A percentile compares a stretch with the other conserved stretches of the same genome.
These are phyloP conservation scores for Antedon mediterranea DNA, from an alignment of 53 echinoderm and acorn worm species.

Conservation along the genomic window DNA sequence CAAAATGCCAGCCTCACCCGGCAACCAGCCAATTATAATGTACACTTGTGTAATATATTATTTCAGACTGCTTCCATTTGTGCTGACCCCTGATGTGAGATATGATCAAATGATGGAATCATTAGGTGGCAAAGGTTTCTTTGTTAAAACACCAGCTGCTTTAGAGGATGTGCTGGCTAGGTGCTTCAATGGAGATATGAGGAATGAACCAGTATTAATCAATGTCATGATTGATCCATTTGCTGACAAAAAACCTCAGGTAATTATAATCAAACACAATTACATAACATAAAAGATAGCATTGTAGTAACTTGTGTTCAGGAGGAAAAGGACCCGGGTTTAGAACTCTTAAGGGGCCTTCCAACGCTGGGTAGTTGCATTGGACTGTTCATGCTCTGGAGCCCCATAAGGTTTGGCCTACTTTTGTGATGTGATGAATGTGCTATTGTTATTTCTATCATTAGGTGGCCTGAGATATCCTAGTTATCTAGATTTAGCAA, in stretches of 20 bases:
- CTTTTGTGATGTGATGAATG: too few relatives aligned
- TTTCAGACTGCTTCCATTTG: conserved; percentile 53
- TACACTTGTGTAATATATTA: neutral
- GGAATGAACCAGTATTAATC: conserved; percentile 60
- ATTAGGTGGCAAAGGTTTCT: conserved; percentile 77
- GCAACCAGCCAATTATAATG: neutral
- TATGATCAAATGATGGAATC: conserved; percentile 90
- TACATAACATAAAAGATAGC: too few relatives aligned
- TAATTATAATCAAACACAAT: too few relatives aligned
- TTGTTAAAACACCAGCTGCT: conserved; percentile 51
- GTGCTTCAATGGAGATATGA: neutral
- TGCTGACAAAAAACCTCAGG: conserved; percentile 76
- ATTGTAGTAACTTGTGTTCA: too few relatives aligned
- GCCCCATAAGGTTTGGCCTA: too few relatives aligned
- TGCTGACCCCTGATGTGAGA: conserved; percentile 62
- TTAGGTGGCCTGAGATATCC: too few relatives aligned
- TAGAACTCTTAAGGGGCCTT: too few relatives aligned
- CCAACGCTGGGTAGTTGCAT: too few relatives aligned
- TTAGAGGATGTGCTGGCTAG: conserved; percentile 53
- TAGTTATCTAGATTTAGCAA: too few relatives aligned
- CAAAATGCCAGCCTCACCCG: neutral
- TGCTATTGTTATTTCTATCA: too few relatives aligned
- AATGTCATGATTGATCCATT: conserved; percentile 68
- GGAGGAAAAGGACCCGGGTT: too few relatives aligned
- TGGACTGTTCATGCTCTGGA: too few relatives aligned